Base-by-base conservation (phyloP, 2,888 invertebrate species). In the Nudaria mundana region DNA sequence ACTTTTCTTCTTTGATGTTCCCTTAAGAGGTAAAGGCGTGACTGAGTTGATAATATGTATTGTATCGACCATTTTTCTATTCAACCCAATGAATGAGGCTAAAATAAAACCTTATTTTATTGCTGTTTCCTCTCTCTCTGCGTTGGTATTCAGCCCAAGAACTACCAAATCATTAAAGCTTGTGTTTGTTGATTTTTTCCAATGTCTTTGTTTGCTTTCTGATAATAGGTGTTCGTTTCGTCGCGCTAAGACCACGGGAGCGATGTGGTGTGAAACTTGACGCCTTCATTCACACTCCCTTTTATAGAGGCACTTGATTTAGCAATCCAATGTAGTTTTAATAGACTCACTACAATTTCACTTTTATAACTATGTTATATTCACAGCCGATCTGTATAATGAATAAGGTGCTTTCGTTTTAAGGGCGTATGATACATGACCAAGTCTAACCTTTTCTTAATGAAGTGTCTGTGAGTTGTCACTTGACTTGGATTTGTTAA, bases 141-240 rank as follows among this genome's bases (percentile, higher is more conserved):
- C 72, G 76, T 86, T 84, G 74, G 77, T 73, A 87, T 87, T 85
- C 86, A 81, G 76, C 77, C 73, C 73, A 63, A 70, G 77, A 79
- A 80, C 82, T 78, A 82, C 81, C 78, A 78, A 82, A 84, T 84
- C 81, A 85, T 83, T 83, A 84, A 81, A 75, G 68, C 71, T 71
- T 71, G 72, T 81, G 76, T 84, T 84, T 84, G 84, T 85, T 82
- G 77, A 74, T 80, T 84, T 83, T 84, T 81, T 81, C 71, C 52
- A 68, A 68, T 67, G 54, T 77, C 75, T 78, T 83, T 86, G 84
- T 87, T 87, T 85, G 81, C 74, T 83, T 84, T 88, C 85, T 87
- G 88, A 87, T 87, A 87, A 86, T 85, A 81, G 83, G 85, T 80
- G 81, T 86, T 82, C 74, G 82, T 80, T 81, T 83, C 76, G 75